These are phyloP conservation scores for Rhinoraja longicauda DNA, from an alignment of 2,797 vertebrate genomes.

Conservation along the genomic window DNA sequence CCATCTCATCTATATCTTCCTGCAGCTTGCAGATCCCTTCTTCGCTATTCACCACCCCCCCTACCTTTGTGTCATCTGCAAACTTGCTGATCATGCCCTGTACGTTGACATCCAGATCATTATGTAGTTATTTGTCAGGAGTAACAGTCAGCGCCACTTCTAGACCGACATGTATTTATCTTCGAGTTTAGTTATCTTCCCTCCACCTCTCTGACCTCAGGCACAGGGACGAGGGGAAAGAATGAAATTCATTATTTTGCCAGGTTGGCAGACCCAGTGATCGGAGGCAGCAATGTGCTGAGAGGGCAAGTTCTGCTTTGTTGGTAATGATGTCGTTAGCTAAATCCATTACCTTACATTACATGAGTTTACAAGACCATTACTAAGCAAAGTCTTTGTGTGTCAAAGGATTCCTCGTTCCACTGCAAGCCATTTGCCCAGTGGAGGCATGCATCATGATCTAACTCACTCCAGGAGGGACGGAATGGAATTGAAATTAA, in stretches of 20 bases:
- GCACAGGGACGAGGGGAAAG: no score
- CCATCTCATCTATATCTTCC: no score
- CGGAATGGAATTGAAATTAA: background rate
- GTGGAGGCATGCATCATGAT: background rate
- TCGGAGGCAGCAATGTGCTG: background rate
- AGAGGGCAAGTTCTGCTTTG: conserved; percentile 27
- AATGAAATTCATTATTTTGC: background rate
- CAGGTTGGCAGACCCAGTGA: background rate
- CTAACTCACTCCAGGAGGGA: background rate
- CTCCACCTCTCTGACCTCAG: background rate
- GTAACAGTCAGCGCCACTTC: background rate
- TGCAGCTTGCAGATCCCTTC: no score
- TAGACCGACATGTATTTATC: background rate
- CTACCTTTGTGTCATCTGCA: no score
- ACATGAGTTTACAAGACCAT: conserved; percentile 33
- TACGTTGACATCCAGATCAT: no score
- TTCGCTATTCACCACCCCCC: no score
- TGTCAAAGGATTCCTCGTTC: background rate
- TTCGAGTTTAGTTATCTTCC: background rate
- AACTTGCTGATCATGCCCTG: no score
- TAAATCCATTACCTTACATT: conserved; percentile 35
- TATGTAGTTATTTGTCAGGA: background rate
- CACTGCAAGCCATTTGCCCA: background rate
- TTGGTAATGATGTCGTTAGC: conserved; percentile 33
- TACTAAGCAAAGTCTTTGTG: conserved; percentile 20